These are phyloP conservation scores for Melanargia galathea DNA, from an alignment of 2,888 invertebrate genomes.

Conservation along the genomic window DNA sequence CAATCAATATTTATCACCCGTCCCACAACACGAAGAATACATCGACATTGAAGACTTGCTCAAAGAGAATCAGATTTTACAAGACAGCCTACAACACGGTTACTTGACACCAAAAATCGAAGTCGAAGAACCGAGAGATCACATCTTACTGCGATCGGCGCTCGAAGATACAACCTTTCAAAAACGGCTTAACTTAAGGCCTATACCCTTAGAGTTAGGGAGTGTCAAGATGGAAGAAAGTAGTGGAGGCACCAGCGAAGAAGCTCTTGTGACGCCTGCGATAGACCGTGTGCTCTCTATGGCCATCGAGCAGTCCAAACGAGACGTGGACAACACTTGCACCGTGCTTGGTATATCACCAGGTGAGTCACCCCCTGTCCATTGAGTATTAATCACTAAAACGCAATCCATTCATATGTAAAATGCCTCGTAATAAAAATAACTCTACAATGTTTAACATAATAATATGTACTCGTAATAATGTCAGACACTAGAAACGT, in stretches of 20 bases:
- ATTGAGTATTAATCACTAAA: slow-evolving; percentile 36
- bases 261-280: slow-evolving; percentile 86
- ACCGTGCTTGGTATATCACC: slow-evolving; percentile 92
- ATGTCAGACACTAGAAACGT: slow-evolving; percentile 16
- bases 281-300: slow-evolving; percentile 92
- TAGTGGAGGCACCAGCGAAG: slow-evolving; percentile 79
- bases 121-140: slow-evolving; percentile 83
- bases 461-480: slow-evolving; percentile 13
- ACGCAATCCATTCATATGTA: slow-evolving; percentile 28
- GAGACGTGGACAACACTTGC: slow-evolving; percentile 93
- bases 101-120: slow-evolving; percentile 81
- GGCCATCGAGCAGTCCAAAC: slow-evolving; percentile 92
- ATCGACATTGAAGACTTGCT: slow-evolving; percentile 84
- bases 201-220: slow-evolving; percentile 86
- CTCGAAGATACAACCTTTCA: slow-evolving; percentile 93
- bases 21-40: slow-evolving; percentile 83
- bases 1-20: slow-evolving; percentile 78
- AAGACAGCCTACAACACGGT: slow-evolving; percentile 71
- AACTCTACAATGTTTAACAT: slow-evolving; percentile 33
- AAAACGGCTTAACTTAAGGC: slow-evolving; percentile 90
- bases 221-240: slow-evolving; percentile 87
- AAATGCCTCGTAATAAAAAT: slow-evolving; percentile 33
- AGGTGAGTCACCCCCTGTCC: slow-evolving; percentile 84
- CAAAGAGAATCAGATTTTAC: slow-evolving; percentile 80
- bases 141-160: slow-evolving; percentile 90